Conservation (phyloP, 2,888 invertebrate genomes). For the Achlya flavicornis region DNA sequence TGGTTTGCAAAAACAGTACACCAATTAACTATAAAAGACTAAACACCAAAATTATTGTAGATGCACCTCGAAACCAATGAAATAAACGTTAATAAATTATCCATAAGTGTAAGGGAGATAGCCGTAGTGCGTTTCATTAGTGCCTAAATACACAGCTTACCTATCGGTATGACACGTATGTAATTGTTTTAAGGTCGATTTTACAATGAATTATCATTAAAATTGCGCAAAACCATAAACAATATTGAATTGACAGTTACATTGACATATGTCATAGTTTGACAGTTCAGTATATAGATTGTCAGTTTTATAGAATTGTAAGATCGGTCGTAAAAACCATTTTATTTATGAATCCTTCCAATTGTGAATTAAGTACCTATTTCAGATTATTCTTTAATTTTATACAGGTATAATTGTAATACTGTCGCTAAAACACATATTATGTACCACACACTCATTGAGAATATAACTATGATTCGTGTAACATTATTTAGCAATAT, state of each 20-base stretch:
- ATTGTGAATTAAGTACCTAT: neutral
- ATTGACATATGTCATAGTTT: neutral
- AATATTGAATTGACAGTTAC: neutral
- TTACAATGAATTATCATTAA: neutral
- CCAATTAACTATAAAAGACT: too few relatives aligned
- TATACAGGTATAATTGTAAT: neutral
- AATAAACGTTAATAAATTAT: constrained; percentile 6
- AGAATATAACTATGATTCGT: neutral
- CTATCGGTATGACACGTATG: constrained; percentile 3
- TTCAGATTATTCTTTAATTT: neutral
- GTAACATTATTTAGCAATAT: neutral
- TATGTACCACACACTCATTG: neutral
- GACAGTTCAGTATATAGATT: neutral
- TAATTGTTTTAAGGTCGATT: constrained; percentile 6
- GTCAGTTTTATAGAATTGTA: neutral
- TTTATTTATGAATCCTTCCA: constrained; percentile 2
- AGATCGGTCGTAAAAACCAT: neutral
- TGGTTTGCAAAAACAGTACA: too few relatives aligned
- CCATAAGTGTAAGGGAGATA: constrained; percentile 2
- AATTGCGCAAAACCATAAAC: neutral
- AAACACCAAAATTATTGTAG: neutral
- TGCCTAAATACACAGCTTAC: constrained; percentile 8
- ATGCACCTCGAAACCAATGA: neutral
- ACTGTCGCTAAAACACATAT: neutral
- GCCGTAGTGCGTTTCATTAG: constrained; percentile 4